phyloP scores from a whole-genome alignment of 92 coral and sea anemone species.

The Porites divaricata region DNA sequence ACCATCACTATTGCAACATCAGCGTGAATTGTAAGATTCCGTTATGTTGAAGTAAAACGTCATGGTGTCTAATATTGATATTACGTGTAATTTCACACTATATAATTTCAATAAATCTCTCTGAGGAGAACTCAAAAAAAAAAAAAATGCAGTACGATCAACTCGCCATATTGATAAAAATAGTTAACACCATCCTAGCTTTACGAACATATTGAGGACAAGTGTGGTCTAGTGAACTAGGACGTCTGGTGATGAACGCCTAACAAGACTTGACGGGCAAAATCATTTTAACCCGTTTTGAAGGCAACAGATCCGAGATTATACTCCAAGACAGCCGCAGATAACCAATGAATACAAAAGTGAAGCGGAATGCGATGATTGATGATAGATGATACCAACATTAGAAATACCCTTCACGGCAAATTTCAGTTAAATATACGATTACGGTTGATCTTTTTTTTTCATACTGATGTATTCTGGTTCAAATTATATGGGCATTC shows the following conservation, averaged over 20 bases:
- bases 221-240: neutral
- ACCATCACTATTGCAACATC: neutral
- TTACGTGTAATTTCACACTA: constrained; percentile 17
- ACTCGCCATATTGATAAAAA: constrained; percentile 27
- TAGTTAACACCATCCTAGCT: constrained; percentile 3
- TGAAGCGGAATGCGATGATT: too few relatives aligned
- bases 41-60: neutral
- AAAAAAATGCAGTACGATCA: constrained; percentile 1
- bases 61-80: neutral
- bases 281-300: too few relatives aligned
- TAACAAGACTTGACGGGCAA: neutral
- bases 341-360: too few relatives aligned
- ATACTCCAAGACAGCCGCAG: too few relatives aligned
- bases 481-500: neutral
- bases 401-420: neutral
- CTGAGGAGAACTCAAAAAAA: constrained; percentile 8
- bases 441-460: neutral
- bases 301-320: too few relatives aligned
- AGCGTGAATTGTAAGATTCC: neutral
- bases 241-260: neutral
- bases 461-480: neutral
- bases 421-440: too few relatives aligned
- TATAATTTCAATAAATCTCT: constrained; percentile 19
- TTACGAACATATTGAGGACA: neutral
- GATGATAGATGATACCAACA: too few relatives aligned